Evolutionary conservation across 1,140 invertebrate genomes (phyloP), one percentile per base, ranked within the genome.

Genomic region (Battus philenor): DNA sequence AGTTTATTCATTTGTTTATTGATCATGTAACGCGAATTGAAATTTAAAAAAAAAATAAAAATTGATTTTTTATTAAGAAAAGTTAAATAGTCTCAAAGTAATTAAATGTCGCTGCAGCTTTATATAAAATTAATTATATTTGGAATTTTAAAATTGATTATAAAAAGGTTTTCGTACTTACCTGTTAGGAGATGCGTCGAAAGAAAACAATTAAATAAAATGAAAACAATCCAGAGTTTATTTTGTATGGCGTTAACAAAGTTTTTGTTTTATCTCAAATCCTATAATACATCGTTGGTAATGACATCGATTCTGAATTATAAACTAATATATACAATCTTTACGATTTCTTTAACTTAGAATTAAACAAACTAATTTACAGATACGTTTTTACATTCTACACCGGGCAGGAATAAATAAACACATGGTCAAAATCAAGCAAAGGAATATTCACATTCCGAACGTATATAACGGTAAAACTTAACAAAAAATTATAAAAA

Each of bases 161-260:
- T 1, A 24, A 7, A 27, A 10, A 11, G 7, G 12, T 27, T 1
- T 11, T 10, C 9, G 8, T 30, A 41, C 38, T 27, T 17, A 27
- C 38, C 15, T 8, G 17, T 13, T 3, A 29, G 29, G 24, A 17
- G 31, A 30, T 33, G 36, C 7, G 29, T 29, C 39, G 31, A 64
- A 79, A 68, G 61, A 62, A 79, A 83, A 80, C 67, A 44, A 80
- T 58, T 58, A 51, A 53, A 63, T 76, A 74, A 81, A 85, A 84
- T 81, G 82, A 85, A 85, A 82, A 85, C 78, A 82, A 79, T 79
- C 78, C 67, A 70, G 47, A 64, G 50, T 85, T 85, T 81, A 81
- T 80, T n/a, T 84, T 62, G 55, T 74, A 78, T 78, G 73, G 71
- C 78, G 71, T 82, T 82, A 85, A 85, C 81, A 82, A 82, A 79